Percentiles rank a stretch among this genome's conserved stretches.
phyloP scores from a whole-genome alignment of 2,797 vertebrate genomes.

The Diceros bicornis region DNA sequence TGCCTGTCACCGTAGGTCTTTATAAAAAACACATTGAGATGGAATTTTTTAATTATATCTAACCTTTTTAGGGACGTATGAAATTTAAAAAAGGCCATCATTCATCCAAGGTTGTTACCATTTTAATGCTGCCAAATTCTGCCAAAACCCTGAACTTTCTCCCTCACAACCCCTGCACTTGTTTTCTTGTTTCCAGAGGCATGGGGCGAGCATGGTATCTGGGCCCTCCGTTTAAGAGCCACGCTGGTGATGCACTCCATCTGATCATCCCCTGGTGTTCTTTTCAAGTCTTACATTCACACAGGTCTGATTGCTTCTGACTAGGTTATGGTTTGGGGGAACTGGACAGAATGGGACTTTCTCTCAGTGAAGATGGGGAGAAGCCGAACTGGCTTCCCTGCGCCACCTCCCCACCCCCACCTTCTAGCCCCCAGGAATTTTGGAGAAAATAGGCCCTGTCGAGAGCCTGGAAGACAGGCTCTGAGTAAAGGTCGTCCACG shows the following conservation, averaged over 20 bases:
- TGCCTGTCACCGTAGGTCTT: conserved; percentile 87
- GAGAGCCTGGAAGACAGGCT: conserved; percentile 79
- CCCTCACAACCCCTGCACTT: not conserved
- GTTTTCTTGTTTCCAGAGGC: conserved; percentile 77
- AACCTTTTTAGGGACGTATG: conserved; percentile 86
- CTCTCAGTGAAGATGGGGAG: conserved; percentile 82
- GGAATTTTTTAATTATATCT: conserved; percentile 86
- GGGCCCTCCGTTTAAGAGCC: conserved; percentile 77
- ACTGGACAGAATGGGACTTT: conserved; percentile 82
- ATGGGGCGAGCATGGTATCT: conserved; percentile 87
- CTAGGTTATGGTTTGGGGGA: conserved; percentile 75
- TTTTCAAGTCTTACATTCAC: not conserved
- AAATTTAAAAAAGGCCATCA: conserved; percentile 87
- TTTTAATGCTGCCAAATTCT: conserved; percentile 94
- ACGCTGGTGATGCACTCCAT: conserved; percentile 74
- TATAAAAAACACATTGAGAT: conserved; percentile 77
- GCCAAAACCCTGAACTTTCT: conserved; percentile 92
- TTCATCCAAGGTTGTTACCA: conserved; percentile 83
- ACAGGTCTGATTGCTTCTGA: conserved; percentile 67
- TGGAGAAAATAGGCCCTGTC: conserved; percentile 87
- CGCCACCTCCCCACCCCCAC: not conserved
- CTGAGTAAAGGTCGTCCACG: conserved; percentile 61
- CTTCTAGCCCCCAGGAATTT: conserved; percentile 74
- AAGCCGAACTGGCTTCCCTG: conserved; percentile 74
- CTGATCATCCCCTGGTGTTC: conserved; percentile 80